A percentile compares a stretch with the other conserved stretches of the same genome.
Evolutionary conservation across 1,140 invertebrate genomes (phyloP).

Genomic region (Drosophila simulans): DNA sequence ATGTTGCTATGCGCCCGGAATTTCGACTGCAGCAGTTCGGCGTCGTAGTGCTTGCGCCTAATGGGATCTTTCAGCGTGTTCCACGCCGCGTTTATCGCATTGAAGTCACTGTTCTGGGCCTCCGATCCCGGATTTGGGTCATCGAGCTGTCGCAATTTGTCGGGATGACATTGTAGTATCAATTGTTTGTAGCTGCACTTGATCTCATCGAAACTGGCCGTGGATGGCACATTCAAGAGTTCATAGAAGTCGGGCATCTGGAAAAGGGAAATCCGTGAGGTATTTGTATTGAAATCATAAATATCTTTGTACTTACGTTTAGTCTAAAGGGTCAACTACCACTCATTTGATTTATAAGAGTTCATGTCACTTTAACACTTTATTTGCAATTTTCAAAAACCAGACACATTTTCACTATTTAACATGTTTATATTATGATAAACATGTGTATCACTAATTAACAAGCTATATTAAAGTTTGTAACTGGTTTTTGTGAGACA

Average conservation of each 20-base stretch:
- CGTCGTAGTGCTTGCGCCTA: slow-evolving; percentile 79
- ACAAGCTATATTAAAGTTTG: too few species aligned
- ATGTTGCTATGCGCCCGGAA: slow-evolving; percentile 78
- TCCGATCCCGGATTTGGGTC: slow-evolving; percentile 58
- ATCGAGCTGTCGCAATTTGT: slow-evolving; percentile 74
- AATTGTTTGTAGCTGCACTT: slow-evolving; percentile 81
- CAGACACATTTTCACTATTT: background rate
- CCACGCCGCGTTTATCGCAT: slow-evolving; percentile 80
- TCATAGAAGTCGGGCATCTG: slow-evolving; percentile 77
- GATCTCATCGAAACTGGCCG: slow-evolving; percentile 73
- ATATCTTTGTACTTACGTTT: slow-evolving; percentile 52
- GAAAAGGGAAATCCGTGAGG: slow-evolving; percentile 8
- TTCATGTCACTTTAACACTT: background rate
- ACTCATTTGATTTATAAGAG: background rate
- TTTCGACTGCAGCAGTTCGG: slow-evolving; percentile 76
- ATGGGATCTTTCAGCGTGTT: slow-evolving; percentile 81
- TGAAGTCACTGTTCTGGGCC: slow-evolving; percentile 54
- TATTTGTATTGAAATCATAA: slow-evolving; percentile 8
- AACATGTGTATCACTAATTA: too few species aligned
- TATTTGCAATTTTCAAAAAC: too few species aligned
- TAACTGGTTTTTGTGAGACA: too few species aligned
- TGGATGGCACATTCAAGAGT: slow-evolving; percentile 58
- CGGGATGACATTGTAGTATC: slow-evolving; percentile 84
- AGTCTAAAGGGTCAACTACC: background rate
- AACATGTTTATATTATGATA: background rate